phyloP scores from a whole-genome alignment of 2,797 vertebrate species.

The Anas flavirostris region DNA sequence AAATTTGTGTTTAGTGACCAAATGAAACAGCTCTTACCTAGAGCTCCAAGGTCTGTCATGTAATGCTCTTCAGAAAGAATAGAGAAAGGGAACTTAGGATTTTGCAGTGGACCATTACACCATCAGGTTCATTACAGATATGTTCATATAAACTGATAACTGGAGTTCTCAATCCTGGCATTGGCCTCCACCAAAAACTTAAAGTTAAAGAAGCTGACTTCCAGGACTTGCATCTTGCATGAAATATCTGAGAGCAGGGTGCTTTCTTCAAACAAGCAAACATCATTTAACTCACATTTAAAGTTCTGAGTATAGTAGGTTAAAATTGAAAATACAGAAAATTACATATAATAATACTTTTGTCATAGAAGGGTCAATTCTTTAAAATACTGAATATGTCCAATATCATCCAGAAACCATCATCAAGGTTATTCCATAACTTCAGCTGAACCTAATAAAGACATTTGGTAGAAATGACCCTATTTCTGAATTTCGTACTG shows the following conservation, averaged over 20 bases:
- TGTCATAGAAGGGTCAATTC: too few relatives aligned
- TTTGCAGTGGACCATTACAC: not conserved
- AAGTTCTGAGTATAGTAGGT: too few relatives aligned
- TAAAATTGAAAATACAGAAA: not conserved
- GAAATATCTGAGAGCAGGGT: not conserved
- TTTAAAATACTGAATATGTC: not conserved
- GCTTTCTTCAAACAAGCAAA: not conserved
- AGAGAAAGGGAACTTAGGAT: too few relatives aligned
- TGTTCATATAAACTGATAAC: not conserved
- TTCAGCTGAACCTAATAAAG: not conserved
- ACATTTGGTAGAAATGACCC: not conserved
- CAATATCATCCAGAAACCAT: not conserved
- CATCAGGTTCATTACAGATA: not conserved
- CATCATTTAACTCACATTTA: not conserved
- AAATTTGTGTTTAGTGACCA: not conserved
- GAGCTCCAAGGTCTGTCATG: not conserved
- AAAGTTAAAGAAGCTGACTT: not conserved
- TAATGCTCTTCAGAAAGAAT: too few relatives aligned
- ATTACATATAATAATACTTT: not conserved
- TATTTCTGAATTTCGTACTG: not conserved
- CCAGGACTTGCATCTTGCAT: not conserved
- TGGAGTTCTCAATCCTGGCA: not conserved
- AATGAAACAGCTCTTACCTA: too few relatives aligned
- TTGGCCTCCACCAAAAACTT: not conserved
- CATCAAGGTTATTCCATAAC: not conserved